Evolutionary conservation across 2,888 invertebrate species (phyloP).

Genomic region (Scaeva pyrastri): DNA sequence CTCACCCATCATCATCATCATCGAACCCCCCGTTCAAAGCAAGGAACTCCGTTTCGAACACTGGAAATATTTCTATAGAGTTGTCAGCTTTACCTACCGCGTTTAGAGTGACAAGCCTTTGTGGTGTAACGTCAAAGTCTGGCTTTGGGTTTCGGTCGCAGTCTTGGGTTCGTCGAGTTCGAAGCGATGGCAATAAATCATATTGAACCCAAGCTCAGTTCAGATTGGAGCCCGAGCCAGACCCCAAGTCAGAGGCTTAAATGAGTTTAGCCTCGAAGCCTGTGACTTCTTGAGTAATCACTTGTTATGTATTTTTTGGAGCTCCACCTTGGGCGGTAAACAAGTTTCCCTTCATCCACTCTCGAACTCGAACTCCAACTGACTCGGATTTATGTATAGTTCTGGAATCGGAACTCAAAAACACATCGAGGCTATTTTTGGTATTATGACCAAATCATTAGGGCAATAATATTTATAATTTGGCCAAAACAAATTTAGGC

Average conservation of each 20-base stretch:
- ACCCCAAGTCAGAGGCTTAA: not conserved
- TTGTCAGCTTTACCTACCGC: conserved; percentile 60
- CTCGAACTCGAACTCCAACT: too few relatives aligned
- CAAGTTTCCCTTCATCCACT: conserved; percentile 28
- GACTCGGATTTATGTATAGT: not conserved
- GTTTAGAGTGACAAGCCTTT: conserved; percentile 64
- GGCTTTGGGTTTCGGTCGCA: too few relatives aligned
- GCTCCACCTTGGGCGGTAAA: conserved; percentile 60
- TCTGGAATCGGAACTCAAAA: conserved; percentile 22
- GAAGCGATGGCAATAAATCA: conserved; percentile 59
- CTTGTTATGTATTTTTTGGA: conserved; percentile 52
- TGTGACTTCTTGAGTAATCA: conserved; percentile 53
- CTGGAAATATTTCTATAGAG: conserved; percentile 55
- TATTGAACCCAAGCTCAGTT: conserved; percentile 33
- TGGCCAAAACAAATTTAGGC: conserved; percentile 26
- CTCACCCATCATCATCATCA: conserved; percentile 20
- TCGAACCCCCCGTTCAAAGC: not conserved
- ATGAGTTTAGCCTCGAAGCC: conserved; percentile 37
- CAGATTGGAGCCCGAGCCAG: not conserved
- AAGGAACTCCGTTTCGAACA: conserved; percentile 5
- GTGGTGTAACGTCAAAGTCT: conserved; percentile 21
- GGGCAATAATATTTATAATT: conserved; percentile 10
- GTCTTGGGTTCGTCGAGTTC: conserved; percentile 51
- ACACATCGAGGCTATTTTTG: conserved; percentile 15
- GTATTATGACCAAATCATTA: conserved; percentile 44